Base-by-base conservation (phyloP, 1,140 invertebrate genomes). In the Globodera rostochiensis region DNA sequence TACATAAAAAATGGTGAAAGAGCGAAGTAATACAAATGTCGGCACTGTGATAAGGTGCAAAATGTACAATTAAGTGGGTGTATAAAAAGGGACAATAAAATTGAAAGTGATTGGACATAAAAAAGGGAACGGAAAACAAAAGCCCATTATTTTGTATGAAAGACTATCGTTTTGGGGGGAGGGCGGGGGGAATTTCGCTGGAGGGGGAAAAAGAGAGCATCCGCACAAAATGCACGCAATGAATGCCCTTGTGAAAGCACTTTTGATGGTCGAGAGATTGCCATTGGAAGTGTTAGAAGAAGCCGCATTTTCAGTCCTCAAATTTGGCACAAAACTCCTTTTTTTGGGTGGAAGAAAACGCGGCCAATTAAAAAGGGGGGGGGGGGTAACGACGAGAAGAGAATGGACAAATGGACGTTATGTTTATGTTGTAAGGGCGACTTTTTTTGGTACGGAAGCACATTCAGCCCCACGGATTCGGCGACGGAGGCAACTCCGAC, bases 401-500 rank as follows among this genome's bases (percentile, higher is more conserved):
- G 53, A 11, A 15, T 53, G 53, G 53, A 53, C 50, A 1, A 53
- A 53, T 53, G 7, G 50, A 13, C 50, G 11, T 50, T 53, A 9
- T 50, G 2, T 69, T 50, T 53, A 9, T 45, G 67, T 19, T 9
- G 67, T 19, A 21, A 21, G 36, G n/a, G 67, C 67, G 15, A 78
- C 81, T 47, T 21, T 80, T 36, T 8, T 19, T 76, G 74, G 8
- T 11, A 6, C 21, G 36, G 49, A 75, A 53, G 8, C 74, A 74
- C n/a, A 66, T 9, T 92, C 89, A 96, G 92, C 98, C 95, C 96
- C 96, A 98, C 90, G 96, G 94, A 91, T 98, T 95, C 81, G 96
- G 96, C 87, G 95, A 97, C 46, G 96, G 96, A 86, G 96, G 96
- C 90, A 98, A 92, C 92, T 98, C 96, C 78, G 95, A 96, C 73